Evolutionary conservation across 2,797 vertebrate genomes (phyloP), one percentile per base, ranked within the genome.

Genomic region (Coranthus polyacanthus): DNA sequence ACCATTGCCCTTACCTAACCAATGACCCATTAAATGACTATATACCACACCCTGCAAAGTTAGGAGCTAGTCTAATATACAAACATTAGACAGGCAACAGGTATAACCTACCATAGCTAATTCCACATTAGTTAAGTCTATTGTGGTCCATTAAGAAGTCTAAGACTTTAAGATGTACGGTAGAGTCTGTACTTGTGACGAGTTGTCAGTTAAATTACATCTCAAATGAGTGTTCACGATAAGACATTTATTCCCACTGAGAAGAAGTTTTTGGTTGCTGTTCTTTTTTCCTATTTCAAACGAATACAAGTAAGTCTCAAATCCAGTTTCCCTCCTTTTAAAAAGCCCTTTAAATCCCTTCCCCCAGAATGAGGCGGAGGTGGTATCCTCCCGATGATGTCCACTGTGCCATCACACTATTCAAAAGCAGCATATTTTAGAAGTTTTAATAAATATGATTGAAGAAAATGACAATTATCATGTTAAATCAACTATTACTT

Each of bases 1-100:
- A 37, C 15, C 21, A 1, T 43, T 26, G 7, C 2, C 41, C 21
- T 36, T 6, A 10, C 18, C 15, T 37, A 39, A 68, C 13, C 20
- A 60, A 0, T 50, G 69, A 61, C 9, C 45, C 24, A 6, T 63
- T 9, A 54, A 44, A 52, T 43, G 5, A 34, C 57, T 47, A 38
- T 47, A 13, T 34, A 18, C 18, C 15, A 57, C 17, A 10, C 52
- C 46, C 46, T 64, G 54, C 26, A 37, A 62, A 53, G 29, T 29
- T 11, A 29, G 62, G 37, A 3, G 6, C 37, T 38, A 0, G 16
- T 68, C 2, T 71, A 24, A 41, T 55, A 18, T 56, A 36, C 18
- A 12, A n/a, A 10, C 21, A 70, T 55, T 60, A 58, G 13, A 41
- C 38, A 41, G 38, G 38, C 43, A 42, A 5, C 55, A 21, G 43